Evolutionary conservation across 2,797 vertebrate genomes (phyloP), one percentile per base, ranked within the genome.

Genomic region (Notoglanidium macrostoma): DNA sequence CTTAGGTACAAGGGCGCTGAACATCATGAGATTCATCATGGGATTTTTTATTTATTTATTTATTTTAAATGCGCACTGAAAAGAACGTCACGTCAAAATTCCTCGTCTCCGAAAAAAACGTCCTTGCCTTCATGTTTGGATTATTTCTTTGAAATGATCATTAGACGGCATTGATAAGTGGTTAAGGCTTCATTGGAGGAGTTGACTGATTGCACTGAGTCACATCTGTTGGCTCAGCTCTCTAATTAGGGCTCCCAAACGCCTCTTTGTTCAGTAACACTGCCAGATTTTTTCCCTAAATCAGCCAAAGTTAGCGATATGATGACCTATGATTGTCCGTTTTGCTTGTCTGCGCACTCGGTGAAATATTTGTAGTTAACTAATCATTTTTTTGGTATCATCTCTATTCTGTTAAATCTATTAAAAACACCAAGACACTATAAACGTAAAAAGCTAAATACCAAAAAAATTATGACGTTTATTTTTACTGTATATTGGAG

Each of bases 1-100:
- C 61, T 81, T 86, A 87, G 93, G 93, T 95, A 94, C 93, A 94
- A 93, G 94, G 94, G 94, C 94, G 94, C 88, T 79, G 91, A 91
- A 91, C 46, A 86, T 87, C 90, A 90, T 94, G 91, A 92, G 87
- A 88, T 90, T 82, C 26, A 35, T 35, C 35, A 35, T 35, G 35
- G 35, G 35, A 35, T 35, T 35, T 1, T 35, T 35, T 35, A 35
- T 35, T 35, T 35, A 35, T 35, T 35, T 35, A 35, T 35, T 35
- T 35, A 35, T 35, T 35, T 35, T 35, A 1, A 35, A 35, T 35
- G 35, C 35, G 3, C 35, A 35, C 14, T 63, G 0, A 63, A 81
- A 80, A 44, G 51, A 77, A 55, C 0, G 3, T 32, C 26, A 26
- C 21, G 11, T 80, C 35, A n/a, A 61, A 61, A 26, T 59, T 79